Conservation (phyloP, 2,797 vertebrate genomes). For the Echeneis naucrates region DNA sequence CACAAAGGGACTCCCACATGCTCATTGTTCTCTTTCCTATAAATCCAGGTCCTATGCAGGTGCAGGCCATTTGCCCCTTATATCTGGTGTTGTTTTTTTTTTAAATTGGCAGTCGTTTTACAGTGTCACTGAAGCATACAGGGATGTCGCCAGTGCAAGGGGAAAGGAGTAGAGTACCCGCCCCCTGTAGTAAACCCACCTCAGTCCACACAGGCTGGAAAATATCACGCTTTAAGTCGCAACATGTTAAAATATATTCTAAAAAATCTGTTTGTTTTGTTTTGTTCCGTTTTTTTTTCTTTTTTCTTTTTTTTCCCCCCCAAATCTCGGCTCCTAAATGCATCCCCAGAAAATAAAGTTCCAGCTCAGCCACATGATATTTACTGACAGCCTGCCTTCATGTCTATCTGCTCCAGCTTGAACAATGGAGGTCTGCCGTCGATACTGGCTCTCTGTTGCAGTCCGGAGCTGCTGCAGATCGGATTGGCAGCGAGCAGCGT, state of each 20-base stretch:
- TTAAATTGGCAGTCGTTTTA: slow-evolving; percentile 39
- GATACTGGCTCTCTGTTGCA: slow-evolving; percentile 51
- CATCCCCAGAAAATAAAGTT: slow-evolving; percentile 20
- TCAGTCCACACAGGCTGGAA: slow-evolving; percentile 31
- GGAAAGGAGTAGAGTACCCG: slow-evolving; percentile 57
- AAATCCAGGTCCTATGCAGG: too few species aligned
- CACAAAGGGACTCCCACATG: background rate
- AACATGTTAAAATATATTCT: background rate
- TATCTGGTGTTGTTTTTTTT: background rate
- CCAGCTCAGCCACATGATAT: background rate
- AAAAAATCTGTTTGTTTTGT: too few species aligned
- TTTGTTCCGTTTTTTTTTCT: too few species aligned
- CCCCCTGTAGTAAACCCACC: slow-evolving; percentile 76
- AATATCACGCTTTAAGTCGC: slow-evolving; percentile 16
- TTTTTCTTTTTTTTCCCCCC: too few species aligned
- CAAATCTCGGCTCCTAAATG: background rate
- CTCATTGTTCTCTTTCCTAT: background rate
- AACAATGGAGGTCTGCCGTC: slow-evolving; percentile 77
- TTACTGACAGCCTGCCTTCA: slow-evolving; percentile 27
- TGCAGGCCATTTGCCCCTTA: slow-evolving; percentile 2
- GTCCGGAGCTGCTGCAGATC: slow-evolving; percentile 49
- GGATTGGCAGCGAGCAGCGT: slow-evolving; percentile 30
- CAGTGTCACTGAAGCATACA: slow-evolving; percentile 49
- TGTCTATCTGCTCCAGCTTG: slow-evolving; percentile 48
- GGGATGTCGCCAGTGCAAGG: slow-evolving; percentile 40